phyloP scores from a whole-genome alignment of 2,888 invertebrate species.

The Harpalus rubripes region DNA sequence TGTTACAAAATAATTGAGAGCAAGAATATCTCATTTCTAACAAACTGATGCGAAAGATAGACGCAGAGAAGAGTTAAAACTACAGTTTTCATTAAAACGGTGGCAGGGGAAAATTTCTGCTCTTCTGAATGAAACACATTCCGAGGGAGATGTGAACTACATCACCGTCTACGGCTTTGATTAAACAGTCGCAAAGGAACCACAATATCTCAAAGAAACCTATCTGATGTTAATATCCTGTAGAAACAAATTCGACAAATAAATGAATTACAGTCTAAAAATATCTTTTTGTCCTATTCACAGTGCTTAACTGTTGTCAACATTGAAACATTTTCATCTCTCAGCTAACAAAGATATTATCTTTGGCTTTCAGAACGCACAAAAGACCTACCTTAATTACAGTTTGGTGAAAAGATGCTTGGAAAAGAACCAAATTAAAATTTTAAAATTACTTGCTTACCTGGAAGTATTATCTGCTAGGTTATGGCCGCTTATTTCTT shows the following conservation, averaged over 20 bases:
- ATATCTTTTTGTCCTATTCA: slow-evolving; percentile 49
- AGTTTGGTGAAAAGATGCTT: slow-evolving; percentile 31
- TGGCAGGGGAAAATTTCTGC: slow-evolving; percentile 1
- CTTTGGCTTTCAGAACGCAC: slow-evolving; percentile 43
- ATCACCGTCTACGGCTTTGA: slow-evolving; percentile 35
- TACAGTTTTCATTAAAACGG: slow-evolving; percentile 32
- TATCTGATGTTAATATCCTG: slow-evolving; percentile 58
- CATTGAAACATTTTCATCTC: slow-evolving; percentile 49
- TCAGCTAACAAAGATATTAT: slow-evolving; percentile 48
- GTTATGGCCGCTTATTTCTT: slow-evolving; percentile 17
- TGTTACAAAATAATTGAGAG: slow-evolving; percentile 27
- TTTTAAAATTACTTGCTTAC: slow-evolving; percentile 39
- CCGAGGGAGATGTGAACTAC: slow-evolving; percentile 29
- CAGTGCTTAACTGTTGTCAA: slow-evolving; percentile 28
- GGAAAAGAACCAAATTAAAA: slow-evolving; percentile 39
- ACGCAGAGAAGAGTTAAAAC: slow-evolving; percentile 4
- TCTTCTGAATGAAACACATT: slow-evolving; percentile 26
- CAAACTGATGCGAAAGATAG: not conserved
- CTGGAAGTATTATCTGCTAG: slow-evolving; percentile 27
- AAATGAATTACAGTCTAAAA: slow-evolving; percentile 50
- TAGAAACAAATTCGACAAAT: slow-evolving; percentile 51
- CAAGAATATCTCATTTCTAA: slow-evolving; percentile 22
- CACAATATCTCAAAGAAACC: slow-evolving; percentile 47
- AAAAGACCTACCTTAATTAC: slow-evolving; percentile 51
- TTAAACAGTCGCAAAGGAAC: slow-evolving; percentile 42